Evolutionary conservation across 2,797 vertebrate genomes (phyloP), one percentile per base, ranked within the genome.

Genomic region (Serranus cabrilla): DNA sequence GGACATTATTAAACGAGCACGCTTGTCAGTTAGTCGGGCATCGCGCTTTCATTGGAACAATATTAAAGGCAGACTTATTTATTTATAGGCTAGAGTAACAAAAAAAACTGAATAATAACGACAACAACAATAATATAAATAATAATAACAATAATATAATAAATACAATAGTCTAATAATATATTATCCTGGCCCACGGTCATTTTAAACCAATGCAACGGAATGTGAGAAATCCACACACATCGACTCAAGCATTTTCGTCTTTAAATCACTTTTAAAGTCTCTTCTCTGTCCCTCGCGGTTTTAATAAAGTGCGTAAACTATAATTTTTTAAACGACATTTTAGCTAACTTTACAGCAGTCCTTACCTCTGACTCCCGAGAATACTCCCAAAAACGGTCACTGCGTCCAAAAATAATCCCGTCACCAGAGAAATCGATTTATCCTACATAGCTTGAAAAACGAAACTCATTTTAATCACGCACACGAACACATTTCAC

Each of bases 321-420:
- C 5, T 34, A 34, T 4, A 1, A 1, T 34, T 34, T 25, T 25
- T 65, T 49, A 2, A 39, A 1, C 8, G 23, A 56, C 16, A 74
- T 50, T 60, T 50, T 2, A 31, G 0, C 0, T 0, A 74, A 68
- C 67, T 75, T 81, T 2, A 42, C 13, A 58, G 17, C 66, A 7
- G 18, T 63, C 8, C 84, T 89, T 90, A 92, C 91, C 91, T 90
- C 52, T 39, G 50, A 81, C 61, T 73, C 71, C 66, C 21, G 65
- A 27, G 64, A 72, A 77, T 81, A 90, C 86, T 88, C 83, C 84
- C 71, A 52, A 43, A 82, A 86, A 83, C 62, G 37, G 31, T 62
- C 70, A 81, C 76, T 77, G 72, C 77, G 69, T 71, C 43, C 49
- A 51, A 49, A 86, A 71, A 60, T 81, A 89, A 89, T 63, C 70